phyloP scores from a whole-genome alignment of 1,140 invertebrate species.

The Schlechtendalia chinensis region DNA sequence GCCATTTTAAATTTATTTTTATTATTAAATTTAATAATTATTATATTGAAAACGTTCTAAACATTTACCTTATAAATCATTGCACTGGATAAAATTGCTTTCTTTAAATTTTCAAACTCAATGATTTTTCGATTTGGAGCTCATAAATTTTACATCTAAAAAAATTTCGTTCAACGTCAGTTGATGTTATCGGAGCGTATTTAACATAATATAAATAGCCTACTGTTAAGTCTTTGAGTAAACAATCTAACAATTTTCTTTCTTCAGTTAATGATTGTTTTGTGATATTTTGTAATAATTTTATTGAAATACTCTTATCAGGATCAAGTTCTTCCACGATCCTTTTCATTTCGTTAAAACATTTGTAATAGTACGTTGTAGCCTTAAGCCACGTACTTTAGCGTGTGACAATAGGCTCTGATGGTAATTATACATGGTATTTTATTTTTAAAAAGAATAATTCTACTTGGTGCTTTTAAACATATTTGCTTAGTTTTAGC shows the following conservation, averaged over 20 bases:
- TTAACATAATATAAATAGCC: too few species aligned
- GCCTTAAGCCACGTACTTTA: background rate
- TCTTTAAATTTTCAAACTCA: too few species aligned
- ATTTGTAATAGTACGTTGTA: background rate
- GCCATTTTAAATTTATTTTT: too few species aligned
- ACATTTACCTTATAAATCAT: too few species aligned
- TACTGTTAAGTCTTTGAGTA: background rate
- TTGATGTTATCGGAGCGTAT: too few species aligned
- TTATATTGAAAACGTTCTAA: too few species aligned
- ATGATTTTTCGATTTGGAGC: too few species aligned
- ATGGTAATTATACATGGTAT: background rate
- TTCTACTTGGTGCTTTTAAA: background rate
- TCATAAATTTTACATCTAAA: too few species aligned
- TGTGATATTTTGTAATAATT: background rate
- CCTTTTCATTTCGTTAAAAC: background rate
- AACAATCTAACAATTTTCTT: background rate
- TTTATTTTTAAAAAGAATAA: background rate
- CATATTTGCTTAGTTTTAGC: too few species aligned
- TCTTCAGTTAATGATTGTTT: background rate
- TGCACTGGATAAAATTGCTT: too few species aligned
- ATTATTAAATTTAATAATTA: too few species aligned
- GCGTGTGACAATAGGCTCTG: background rate
- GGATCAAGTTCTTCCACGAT: background rate
- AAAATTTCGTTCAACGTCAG: too few species aligned
- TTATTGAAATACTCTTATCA: background rate